Conservation (phyloP, 2,888 invertebrate species). For the Eupithecia dodoneata region DNA sequence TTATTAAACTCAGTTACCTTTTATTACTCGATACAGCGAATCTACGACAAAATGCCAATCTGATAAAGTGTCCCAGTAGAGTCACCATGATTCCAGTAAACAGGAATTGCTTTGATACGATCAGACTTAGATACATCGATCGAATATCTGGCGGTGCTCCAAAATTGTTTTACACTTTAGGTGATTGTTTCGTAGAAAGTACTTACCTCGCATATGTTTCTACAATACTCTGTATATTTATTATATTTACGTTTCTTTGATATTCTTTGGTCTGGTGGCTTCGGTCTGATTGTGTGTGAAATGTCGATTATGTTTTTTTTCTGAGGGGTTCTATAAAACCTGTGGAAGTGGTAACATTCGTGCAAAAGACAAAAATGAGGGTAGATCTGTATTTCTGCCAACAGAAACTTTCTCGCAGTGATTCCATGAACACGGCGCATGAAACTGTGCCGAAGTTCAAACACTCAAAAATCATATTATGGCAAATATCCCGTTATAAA, state of each 20-base stretch:
- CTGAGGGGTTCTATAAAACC: too few relatives aligned
- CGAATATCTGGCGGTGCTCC: not conserved
- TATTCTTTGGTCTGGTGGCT: not conserved
- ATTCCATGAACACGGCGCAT: too few relatives aligned
- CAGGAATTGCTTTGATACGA: not conserved
- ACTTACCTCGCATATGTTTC: not conserved
- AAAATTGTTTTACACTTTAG: conserved; percentile 6
- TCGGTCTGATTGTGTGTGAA: too few relatives aligned
- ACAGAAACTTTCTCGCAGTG: too few relatives aligned
- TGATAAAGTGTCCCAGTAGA: conserved; percentile 45
- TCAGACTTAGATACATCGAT: conserved; percentile 5
- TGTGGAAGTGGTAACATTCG: too few relatives aligned
- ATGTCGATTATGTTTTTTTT: too few relatives aligned
- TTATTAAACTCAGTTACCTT: not conserved
- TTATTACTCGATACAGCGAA: conserved; percentile 37
- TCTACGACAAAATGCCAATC: conserved; percentile 47
- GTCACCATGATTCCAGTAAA: conserved; percentile 34
- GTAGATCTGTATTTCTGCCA: too few relatives aligned
- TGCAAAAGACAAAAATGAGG: too few relatives aligned
- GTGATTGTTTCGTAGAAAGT: not conserved
- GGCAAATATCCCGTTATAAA: too few relatives aligned
- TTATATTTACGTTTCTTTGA: not conserved
- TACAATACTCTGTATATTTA: not conserved
- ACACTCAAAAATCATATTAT: too few relatives aligned
- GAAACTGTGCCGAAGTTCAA: too few relatives aligned